Percentiles rank a stretch among this genome's conserved stretches.
Evolutionary conservation across 2,888 invertebrate genomes (phyloP).

Genomic region (Eupithecia pulchellata): DNA sequence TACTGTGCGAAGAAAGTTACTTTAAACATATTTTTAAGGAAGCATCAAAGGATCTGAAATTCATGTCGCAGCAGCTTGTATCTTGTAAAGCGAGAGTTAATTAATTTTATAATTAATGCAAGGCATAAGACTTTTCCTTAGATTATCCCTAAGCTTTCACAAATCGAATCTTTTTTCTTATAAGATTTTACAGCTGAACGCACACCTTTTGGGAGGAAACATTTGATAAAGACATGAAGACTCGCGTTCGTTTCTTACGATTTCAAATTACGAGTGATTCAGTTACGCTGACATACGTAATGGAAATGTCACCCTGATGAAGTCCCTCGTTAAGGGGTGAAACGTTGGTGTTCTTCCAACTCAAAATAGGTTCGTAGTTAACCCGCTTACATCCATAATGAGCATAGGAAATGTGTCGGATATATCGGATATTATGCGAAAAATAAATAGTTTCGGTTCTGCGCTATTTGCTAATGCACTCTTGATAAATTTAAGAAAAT

Average conservation of each 20-base stretch:
- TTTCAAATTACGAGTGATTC: too few relatives aligned
- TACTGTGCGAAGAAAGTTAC: not conserved
- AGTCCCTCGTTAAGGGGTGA: too few relatives aligned
- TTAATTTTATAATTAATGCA: slow-evolving; percentile 11
- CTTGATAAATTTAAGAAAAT: not conserved
- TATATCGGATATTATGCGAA: too few relatives aligned
- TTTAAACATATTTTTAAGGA: not conserved
- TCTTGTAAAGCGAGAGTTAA: slow-evolving; percentile 8
- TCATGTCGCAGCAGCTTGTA: slow-evolving; percentile 3
- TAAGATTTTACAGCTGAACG: not conserved
- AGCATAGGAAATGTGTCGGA: too few relatives aligned
- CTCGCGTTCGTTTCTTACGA: too few relatives aligned
- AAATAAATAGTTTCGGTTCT: not conserved
- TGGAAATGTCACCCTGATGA: too few relatives aligned
- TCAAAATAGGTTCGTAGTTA: too few relatives aligned
- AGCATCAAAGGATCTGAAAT: slow-evolving; percentile 6
- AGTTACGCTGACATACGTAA: too few relatives aligned
- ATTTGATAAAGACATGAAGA: too few relatives aligned
- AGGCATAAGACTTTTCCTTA: slow-evolving; percentile 7
- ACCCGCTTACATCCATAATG: too few relatives aligned
- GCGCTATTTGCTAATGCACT: not conserved
- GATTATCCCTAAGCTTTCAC: not conserved
- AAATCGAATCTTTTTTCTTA: not conserved
- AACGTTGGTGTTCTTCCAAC: too few relatives aligned
- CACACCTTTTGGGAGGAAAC: not conserved